Evolutionary conservation across 2,797 vertebrate genomes (phyloP).

Genomic region (Cichlasoma orientale): DNA sequence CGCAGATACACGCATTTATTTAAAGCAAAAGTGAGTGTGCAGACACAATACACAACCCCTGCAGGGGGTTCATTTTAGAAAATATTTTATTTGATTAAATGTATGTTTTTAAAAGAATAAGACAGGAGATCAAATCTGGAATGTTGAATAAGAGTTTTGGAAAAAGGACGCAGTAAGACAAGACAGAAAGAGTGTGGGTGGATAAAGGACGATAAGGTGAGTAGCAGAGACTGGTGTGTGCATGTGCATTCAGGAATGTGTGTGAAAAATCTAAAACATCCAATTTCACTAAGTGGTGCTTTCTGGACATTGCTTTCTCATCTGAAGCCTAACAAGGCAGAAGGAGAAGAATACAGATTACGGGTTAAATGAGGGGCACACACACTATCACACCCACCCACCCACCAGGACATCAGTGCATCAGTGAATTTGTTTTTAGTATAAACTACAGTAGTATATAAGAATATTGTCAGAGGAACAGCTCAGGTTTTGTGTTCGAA

Average conservation of each 20-base stretch:
- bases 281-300: slow-evolving; percentile 71
- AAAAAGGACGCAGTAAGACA: background rate
- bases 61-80: background rate
- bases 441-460: too few species aligned
- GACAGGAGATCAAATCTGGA: background rate
- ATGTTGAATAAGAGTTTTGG: background rate
- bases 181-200: background rate
- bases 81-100: background rate
- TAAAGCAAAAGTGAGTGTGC: background rate
- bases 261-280: slow-evolving; percentile 39
- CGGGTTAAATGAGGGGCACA: background rate
- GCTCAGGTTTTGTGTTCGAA: background rate
- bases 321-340: slow-evolving; percentile 40
- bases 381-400: background rate
- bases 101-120: background rate
- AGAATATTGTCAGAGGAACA: background rate
- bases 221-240: background rate
- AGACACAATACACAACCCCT: background rate
- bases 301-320: slow-evolving; percentile 45
- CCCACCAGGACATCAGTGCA: too few species aligned
- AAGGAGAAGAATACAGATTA: slow-evolving; percentile 56
- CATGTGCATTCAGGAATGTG: background rate
- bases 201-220: background rate
- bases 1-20: accelerated
- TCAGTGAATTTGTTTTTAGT: too few species aligned